These are phyloP conservation scores for Xestia c-nigrum DNA, from an alignment of 2,888 invertebrate species.

Conservation along the genomic window DNA sequence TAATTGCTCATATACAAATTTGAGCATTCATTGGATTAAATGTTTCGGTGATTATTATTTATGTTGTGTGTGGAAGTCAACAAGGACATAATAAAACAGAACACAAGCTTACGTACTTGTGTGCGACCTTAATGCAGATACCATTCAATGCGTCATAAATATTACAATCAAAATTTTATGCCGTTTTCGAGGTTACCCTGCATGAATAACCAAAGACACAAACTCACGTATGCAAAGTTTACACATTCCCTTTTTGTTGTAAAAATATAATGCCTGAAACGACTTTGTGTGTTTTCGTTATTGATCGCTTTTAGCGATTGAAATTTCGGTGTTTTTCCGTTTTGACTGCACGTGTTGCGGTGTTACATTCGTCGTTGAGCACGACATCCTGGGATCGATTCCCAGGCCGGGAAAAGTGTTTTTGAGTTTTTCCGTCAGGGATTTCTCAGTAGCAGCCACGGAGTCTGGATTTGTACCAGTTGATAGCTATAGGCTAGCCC, in stretches of 20 bases:
- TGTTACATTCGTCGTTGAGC: background rate
- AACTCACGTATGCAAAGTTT: conserved; percentile 1
- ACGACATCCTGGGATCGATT: background rate
- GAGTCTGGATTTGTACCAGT: background rate
- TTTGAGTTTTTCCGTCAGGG: background rate
- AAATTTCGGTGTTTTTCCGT: conserved; percentile 11
- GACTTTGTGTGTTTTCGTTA: conserved; percentile 21
- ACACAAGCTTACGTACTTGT: background rate
- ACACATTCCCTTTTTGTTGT: conserved; percentile 27
- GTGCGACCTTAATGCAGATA: conserved; percentile 32
- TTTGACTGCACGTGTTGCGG: conserved; percentile 12
- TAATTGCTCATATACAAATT: background rate
- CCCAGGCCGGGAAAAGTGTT: background rate
- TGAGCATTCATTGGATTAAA: background rate
- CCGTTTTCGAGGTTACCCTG: conserved; percentile 35
- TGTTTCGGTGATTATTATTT: background rate
- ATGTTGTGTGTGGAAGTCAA: background rate
- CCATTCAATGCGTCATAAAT: conserved; percentile 36
- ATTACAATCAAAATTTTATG: conserved; percentile 44
- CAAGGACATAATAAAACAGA: background rate
- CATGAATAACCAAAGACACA: conserved; percentile 30
- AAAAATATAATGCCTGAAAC: conserved; percentile 1
- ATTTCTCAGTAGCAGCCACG: background rate
- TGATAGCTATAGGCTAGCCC: background rate
- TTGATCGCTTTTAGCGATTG: background rate